phyloP scores from a whole-genome alignment of 2,888 invertebrate genomes.

The Drosophila kokeensis region DNA sequence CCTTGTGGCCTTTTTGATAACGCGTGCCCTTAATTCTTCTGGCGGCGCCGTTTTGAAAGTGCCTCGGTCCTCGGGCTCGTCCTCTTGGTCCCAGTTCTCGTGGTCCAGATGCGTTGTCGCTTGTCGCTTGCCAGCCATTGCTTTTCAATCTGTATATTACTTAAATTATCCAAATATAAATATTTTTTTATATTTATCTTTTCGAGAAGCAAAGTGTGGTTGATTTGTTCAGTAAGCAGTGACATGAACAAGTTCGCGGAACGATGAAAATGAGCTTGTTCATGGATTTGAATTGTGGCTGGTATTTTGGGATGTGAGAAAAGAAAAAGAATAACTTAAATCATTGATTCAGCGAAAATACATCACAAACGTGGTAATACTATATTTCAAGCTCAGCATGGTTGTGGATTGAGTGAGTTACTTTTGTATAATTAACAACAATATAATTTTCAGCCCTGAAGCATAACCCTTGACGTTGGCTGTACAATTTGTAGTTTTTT shows the following conservation, averaged over 20 bases:
- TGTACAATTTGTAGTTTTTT: constrained; percentile 27
- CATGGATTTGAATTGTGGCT: neutral
- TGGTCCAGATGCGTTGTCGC: constrained; percentile 92
- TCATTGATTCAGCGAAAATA: neutral
- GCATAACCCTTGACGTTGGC: constrained; percentile 31
- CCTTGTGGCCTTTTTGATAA: constrained; percentile 91
- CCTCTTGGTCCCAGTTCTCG: constrained; percentile 94
- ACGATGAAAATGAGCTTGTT: neutral
- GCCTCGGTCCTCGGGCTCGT: constrained; percentile 91
- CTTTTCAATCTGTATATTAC: constrained; percentile 1
- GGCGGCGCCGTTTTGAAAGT: constrained; percentile 89
- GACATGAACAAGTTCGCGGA: constrained; percentile 5
- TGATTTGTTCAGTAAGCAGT: constrained; percentile 10
- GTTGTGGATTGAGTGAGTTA: neutral
- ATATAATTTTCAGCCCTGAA: constrained; percentile 29
- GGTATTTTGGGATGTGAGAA: neutral
- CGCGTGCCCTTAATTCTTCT: constrained; percentile 90
- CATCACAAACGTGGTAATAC: neutral
- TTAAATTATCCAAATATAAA: neutral
- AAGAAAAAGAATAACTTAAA: neutral
- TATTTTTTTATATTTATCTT: constrained; percentile 2
- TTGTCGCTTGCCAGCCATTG: constrained; percentile 90
- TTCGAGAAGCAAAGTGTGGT: constrained; percentile 1
- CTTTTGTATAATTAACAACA: neutral
- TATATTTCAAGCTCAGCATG: neutral